Evolutionary conservation across 2,113 vertebrate species (phyloP).

Genomic region (Calidris pugnax): DNA sequence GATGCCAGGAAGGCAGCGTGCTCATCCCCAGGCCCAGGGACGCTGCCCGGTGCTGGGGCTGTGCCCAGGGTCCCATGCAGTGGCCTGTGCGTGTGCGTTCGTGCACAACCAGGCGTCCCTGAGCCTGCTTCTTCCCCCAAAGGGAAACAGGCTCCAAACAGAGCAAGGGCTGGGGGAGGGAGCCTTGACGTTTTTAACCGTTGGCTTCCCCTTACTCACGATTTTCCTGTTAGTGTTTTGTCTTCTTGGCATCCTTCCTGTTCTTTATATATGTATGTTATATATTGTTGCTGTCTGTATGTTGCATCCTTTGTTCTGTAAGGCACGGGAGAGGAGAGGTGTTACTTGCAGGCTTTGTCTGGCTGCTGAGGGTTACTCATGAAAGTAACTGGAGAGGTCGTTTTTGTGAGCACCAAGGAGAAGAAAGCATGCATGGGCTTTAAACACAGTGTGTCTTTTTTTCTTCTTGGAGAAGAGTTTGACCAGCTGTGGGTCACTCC

Average conservation of each 20-base stretch:
- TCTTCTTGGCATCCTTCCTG: slow-evolving; percentile 69
- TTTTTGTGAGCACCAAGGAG: not conserved
- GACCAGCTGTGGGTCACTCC: not conserved
- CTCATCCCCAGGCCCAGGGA: not conserved
- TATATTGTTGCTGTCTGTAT: slow-evolving; percentile 13
- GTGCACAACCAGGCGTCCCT: not conserved
- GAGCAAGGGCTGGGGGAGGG: slow-evolving; percentile 44
- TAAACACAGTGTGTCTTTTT: not conserved
- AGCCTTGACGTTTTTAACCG: slow-evolving; percentile 24
- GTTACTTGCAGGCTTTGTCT: not conserved
- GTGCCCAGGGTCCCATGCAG: not conserved
- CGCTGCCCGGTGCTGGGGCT: not conserved
- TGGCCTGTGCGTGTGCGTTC: not conserved
- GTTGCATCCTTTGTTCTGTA: slow-evolving; percentile 2
- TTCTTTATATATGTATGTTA: not conserved
- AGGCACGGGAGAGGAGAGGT: not conserved
- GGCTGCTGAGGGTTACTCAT: not conserved
- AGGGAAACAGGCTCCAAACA: slow-evolving; percentile 53
- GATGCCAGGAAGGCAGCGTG: not conserved
- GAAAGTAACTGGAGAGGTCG: not conserved
- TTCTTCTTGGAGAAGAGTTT: not conserved
- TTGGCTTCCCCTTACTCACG: slow-evolving; percentile 28
- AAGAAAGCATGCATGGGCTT: not conserved
- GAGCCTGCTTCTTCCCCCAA: not conserved
- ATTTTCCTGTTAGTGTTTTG: slow-evolving; percentile 71